A percentile compares a stretch with the other conserved stretches of the same genome.
phyloP scores from a whole-genome alignment of 2,888 invertebrate species.

The Charanyca ferruginea region DNA sequence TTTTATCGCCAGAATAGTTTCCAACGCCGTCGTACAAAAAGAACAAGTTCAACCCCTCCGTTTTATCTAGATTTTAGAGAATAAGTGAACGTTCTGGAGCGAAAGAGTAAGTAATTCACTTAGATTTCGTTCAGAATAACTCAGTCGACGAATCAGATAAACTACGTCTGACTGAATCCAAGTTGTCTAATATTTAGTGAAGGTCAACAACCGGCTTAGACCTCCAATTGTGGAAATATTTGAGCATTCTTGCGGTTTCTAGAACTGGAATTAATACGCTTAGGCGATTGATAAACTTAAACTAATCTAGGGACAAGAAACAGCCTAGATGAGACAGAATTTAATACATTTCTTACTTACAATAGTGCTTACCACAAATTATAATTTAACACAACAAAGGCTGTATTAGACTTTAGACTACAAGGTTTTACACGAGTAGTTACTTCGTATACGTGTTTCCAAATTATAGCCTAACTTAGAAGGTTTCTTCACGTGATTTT shows the following conservation, averaged over 20 bases:
- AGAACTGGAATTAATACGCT: conserved; percentile 21
- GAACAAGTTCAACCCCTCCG: conserved; percentile 19
- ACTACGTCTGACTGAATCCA: conserved; percentile 45
- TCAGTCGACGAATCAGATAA: conserved; percentile 39
- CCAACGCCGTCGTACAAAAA: conserved; percentile 24
- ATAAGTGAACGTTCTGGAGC: conserved; percentile 41
- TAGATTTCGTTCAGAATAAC: conserved; percentile 51
- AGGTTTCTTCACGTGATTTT: not conserved
- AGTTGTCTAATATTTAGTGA: conserved; percentile 34
- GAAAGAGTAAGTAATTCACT: conserved; percentile 50
- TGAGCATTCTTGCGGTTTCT: conserved; percentile 23
- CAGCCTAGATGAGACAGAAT: not conserved
- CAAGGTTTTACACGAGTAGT: not conserved
- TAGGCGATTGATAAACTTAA: conserved; percentile 5
- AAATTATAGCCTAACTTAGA: conserved; percentile 1
- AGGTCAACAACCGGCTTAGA: conserved; percentile 36
- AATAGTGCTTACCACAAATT: not conserved
- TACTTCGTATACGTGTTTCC: not conserved
- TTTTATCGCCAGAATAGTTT: conserved; percentile 49
- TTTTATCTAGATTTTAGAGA: conserved; percentile 38
- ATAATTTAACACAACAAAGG: not conserved
- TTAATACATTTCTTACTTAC: conserved; percentile 1
- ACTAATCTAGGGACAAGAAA: conserved; percentile 12
- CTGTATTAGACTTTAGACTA: not conserved
- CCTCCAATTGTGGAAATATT: not conserved